Evolutionary conservation across 92 coral and sea anemone species (phyloP).

Genomic region (Plumapathes pennacea): DNA sequence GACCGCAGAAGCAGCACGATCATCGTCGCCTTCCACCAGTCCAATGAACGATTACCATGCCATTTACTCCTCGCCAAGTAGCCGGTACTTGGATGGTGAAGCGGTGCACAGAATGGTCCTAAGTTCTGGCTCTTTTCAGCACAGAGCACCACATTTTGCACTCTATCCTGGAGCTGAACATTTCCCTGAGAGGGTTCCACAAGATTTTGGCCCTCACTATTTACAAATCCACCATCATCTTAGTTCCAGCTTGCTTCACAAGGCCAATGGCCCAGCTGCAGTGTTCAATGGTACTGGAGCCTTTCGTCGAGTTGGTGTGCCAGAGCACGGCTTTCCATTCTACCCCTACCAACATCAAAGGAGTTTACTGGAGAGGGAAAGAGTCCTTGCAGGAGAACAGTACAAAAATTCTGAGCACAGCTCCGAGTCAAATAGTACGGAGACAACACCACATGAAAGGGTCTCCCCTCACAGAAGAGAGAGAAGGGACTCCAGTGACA

Average conservation of each 20-base stretch:
- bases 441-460: constrained; percentile 56
- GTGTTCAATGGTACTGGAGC: constrained; percentile 85
- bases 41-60: constrained; percentile 79
- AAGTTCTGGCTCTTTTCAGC: constrained; percentile 78
- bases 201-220: constrained; percentile 75
- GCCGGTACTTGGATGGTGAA: constrained; percentile 74
- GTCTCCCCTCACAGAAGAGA: constrained; percentile 59
- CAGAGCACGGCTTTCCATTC: constrained; percentile 77
- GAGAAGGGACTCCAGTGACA: no score
- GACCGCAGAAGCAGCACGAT: constrained; percentile 88
- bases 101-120: constrained; percentile 87
- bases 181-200: constrained; percentile 76
- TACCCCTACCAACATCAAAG: constrained; percentile 82
- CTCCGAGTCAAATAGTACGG: constrained; percentile 44
- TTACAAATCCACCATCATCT: constrained; percentile 77
- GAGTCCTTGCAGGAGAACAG: constrained; percentile 55
- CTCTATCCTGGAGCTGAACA: constrained; percentile 73
- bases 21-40: constrained; percentile 76
- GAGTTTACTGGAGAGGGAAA: constrained; percentile 69
- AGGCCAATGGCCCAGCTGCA: constrained; percentile 70
- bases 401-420: constrained; percentile 55
- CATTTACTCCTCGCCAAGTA: constrained; percentile 75
- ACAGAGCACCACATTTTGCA: constrained; percentile 74
- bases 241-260: constrained; percentile 72
- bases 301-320: constrained; percentile 73